These are phyloP conservation scores for Gonatopus flavifemur DNA, from an alignment of 1,140 invertebrate species.

Conservation along the genomic window DNA sequence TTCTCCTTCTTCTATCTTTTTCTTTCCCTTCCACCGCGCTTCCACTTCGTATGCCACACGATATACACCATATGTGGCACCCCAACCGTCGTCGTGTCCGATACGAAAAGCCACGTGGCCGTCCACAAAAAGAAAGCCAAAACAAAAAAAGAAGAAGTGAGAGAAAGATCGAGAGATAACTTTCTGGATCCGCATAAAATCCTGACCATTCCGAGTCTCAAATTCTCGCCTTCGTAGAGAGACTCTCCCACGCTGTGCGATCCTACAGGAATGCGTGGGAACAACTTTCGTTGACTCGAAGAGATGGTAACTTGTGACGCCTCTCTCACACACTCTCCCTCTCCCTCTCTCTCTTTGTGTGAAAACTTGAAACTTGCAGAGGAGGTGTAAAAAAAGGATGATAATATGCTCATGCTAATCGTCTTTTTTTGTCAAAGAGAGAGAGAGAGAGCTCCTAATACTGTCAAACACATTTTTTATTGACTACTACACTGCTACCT, in stretches of 20 bases:
- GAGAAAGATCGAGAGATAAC: conserved; percentile 10
- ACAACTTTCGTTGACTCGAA: conserved; percentile 42
- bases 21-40: conserved; percentile 9
- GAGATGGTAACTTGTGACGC: conserved; percentile 13
- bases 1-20: conserved; percentile 6
- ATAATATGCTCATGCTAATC: too few relatives aligned
- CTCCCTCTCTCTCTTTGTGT: too few relatives aligned
- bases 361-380: too few relatives aligned
- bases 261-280: conserved; percentile 49
- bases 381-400: too few relatives aligned
- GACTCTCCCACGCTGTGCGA: conserved; percentile 46
- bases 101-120: background rate
- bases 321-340: background rate
- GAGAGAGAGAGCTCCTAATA: too few relatives aligned
- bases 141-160: background rate
- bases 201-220: conserved; percentile 28
- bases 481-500: too few relatives aligned
- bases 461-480: too few relatives aligned
- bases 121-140: background rate
- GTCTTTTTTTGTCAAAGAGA: too few relatives aligned
- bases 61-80: conserved; percentile 1
- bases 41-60: background rate
- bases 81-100: background rate
- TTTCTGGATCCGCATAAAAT: conserved; percentile 29
- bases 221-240: conserved; percentile 39